A percentile compares a stretch with the other conserved stretches of the same genome.
Evolutionary conservation across 2,113 vertebrate genomes (phyloP).

Genomic region (Mesocricetus auratus): DNA sequence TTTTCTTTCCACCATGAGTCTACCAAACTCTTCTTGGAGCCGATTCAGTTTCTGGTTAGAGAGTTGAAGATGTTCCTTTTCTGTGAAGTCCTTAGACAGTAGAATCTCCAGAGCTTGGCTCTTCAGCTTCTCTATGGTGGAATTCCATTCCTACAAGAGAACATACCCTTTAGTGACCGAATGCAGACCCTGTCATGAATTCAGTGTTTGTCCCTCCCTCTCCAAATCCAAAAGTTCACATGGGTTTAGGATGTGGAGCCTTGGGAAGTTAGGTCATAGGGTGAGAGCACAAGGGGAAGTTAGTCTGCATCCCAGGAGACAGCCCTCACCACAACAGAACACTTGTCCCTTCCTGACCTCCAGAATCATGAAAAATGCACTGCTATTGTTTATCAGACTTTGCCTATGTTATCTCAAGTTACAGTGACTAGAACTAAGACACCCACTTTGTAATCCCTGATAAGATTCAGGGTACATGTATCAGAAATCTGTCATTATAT

Average conservation of each 20-base stretch:
- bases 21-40: constrained; percentile 86
- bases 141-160: constrained; percentile 88
- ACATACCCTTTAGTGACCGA: background rate
- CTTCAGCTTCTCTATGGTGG: constrained; percentile 83
- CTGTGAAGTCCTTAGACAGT: constrained; percentile 79
- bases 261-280: background rate
- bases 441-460: background rate
- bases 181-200: background rate
- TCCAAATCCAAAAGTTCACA: background rate
- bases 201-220: too few relatives aligned
- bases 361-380: background rate
- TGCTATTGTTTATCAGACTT: background rate
- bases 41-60: constrained; percentile 86
- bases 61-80: constrained; percentile 86
- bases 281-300: background rate
- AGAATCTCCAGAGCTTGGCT: constrained; percentile 85
- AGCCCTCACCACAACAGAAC: background rate
- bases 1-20: constrained; percentile 85
- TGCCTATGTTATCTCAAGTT: background rate
- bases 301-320: background rate
- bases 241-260: background rate
- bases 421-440: background rate
- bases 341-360: background rate
- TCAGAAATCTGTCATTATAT: background rate
- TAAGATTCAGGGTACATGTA: background rate